These are phyloP conservation scores for Rhagonycha lutea DNA, from an alignment of 2,888 invertebrate genomes.

Conservation along the genomic window DNA sequence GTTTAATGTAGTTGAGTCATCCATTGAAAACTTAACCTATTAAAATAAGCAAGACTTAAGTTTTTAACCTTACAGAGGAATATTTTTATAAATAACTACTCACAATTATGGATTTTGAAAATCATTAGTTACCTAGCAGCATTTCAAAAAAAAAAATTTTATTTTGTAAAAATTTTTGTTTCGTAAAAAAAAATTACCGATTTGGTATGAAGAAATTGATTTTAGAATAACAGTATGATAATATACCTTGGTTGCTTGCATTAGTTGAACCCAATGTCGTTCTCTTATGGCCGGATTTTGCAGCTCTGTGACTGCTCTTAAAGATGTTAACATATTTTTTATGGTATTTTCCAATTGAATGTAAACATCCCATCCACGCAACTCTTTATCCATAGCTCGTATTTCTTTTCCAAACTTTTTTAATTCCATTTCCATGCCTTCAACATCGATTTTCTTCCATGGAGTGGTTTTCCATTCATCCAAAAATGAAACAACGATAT, in stretches of 20 bases:
- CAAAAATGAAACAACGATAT: slow-evolving; percentile 78
- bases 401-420: slow-evolving; percentile 89
- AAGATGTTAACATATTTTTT: slow-evolving; percentile 90
- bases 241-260: slow-evolving; percentile 85
- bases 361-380: slow-evolving; percentile 80
- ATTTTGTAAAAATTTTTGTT: too few species aligned
- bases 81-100: slow-evolving; percentile 19
- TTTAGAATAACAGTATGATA: slow-evolving; percentile 1
- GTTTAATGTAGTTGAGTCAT: slow-evolving; percentile 83
- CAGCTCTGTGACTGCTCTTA: slow-evolving; percentile 89
- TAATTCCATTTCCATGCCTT: slow-evolving; percentile 92
- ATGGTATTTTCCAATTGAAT: slow-evolving; percentile 77
- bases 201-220: background rate
- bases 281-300: slow-evolving; percentile 94
- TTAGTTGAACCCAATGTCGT: slow-evolving; percentile 92
- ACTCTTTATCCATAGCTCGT: slow-evolving; percentile 78
- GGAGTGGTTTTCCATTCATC: slow-evolving; percentile 92
- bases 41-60: background rate
- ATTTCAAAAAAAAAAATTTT: slow-evolving; percentile 10
- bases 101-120: slow-evolving; percentile 36
- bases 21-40: slow-evolving; percentile 79
- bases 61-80: background rate
- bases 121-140: slow-evolving; percentile 38
- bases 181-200: background rate
- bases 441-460: slow-evolving; percentile 93